phyloP scores from a whole-genome alignment of 2,888 invertebrate species.

The Zele albiditarsus region DNA sequence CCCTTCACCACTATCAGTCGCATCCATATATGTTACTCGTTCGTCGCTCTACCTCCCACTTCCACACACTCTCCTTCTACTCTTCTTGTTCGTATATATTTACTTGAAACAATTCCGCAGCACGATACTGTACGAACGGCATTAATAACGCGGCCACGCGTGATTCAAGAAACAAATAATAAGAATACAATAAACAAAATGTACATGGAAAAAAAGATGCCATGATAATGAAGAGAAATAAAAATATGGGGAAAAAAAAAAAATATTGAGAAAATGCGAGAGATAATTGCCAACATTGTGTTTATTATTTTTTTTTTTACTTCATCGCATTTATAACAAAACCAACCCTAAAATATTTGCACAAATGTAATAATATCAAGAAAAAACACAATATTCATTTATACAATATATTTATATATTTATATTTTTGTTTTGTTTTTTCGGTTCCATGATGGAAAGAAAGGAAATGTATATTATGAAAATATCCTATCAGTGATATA shows the following conservation, averaged over 20 bases:
- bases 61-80: slow-evolving; percentile 46
- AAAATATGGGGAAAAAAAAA: slow-evolving; percentile 41
- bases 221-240: slow-evolving; percentile 31
- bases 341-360: too few species aligned
- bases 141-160: slow-evolving; percentile 60
- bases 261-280: slow-evolving; percentile 24
- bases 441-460: slow-evolving; percentile 1
- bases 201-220: too few species aligned
- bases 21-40: slow-evolving; percentile 22
- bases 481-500: slow-evolving; percentile 67
- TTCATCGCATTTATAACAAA: too few species aligned
- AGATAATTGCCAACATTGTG: too few species aligned
- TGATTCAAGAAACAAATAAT: background rate
- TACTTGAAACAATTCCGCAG: slow-evolving; percentile 35
- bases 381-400: slow-evolving; percentile 44
- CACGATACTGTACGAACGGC: slow-evolving; percentile 55
- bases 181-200: slow-evolving; percentile 54
- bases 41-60: slow-evolving; percentile 36
- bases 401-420: slow-evolving; percentile 41
- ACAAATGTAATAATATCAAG: too few species aligned
- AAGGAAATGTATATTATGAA: slow-evolving; percentile 59
- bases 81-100: slow-evolving; percentile 25
- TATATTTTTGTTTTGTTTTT: background rate
- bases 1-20: slow-evolving; percentile 42
- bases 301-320: too few species aligned